These are phyloP conservation scores for Ornithorhynchus anatinus DNA, from an alignment of 2,113 vertebrate genomes.

Conservation along the genomic window DNA sequence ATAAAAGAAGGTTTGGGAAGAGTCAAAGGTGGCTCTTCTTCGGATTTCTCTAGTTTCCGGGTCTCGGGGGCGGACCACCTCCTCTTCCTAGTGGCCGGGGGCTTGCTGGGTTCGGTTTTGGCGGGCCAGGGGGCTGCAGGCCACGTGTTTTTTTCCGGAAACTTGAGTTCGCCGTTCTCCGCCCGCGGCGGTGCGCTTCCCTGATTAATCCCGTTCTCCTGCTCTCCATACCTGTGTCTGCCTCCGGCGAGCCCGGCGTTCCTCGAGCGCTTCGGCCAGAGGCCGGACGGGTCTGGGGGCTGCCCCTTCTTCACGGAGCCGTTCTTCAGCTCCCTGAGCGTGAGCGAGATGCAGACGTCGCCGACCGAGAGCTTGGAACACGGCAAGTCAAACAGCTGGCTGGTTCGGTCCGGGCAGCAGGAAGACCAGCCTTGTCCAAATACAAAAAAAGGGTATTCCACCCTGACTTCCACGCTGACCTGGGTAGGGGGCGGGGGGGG, in stretches of 20 bases:
- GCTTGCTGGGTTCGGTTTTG: conserved; percentile 80
- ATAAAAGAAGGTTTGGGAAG: conserved; percentile 96
- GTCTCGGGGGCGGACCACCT: conserved; percentile 97
- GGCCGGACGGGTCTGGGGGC: conserved; percentile 78
- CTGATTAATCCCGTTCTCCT: conserved; percentile 90
- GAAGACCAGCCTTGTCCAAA: conserved; percentile 99
- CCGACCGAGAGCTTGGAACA: conserved; percentile 96
- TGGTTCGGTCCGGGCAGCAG: conserved; percentile 94
- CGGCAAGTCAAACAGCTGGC: conserved; percentile 94
- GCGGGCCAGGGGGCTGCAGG: conserved; percentile 74
- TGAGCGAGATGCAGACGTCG: conserved; percentile 98
- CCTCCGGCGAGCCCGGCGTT: conserved; percentile 71
- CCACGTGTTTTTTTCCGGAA: conserved; percentile 79
- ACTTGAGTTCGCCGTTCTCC: conserved; percentile 89
- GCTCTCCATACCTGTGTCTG: conserved; percentile 81
- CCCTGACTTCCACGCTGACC: conserved; percentile 97
- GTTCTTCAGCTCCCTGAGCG: conserved; percentile 95
- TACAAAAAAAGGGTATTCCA: conserved; percentile 99
- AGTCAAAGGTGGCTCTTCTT: conserved; percentile 93
- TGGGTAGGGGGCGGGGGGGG: conserved; percentile 61
- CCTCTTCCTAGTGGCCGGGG: conserved; percentile 84
- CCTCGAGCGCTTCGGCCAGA: conserved; percentile 85
- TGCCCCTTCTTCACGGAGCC: conserved; percentile 95
- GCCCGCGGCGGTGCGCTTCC: conserved; percentile 75
- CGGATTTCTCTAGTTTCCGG: conserved; percentile 91